Base-by-base conservation (phyloP, 2,888 invertebrate species). In the Drosophila nigricruria region DNA sequence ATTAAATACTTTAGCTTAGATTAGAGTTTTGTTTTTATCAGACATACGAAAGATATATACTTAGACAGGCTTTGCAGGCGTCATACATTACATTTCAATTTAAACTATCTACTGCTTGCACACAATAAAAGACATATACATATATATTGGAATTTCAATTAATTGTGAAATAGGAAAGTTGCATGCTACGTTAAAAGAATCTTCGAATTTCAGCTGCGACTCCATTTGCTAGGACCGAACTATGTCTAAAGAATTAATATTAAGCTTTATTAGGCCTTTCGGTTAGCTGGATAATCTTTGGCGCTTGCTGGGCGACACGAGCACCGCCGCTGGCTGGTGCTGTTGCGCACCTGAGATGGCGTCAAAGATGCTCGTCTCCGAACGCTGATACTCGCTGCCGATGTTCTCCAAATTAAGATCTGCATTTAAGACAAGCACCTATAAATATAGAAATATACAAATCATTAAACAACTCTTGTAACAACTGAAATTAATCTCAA, bases 371-470 rank as follows among this genome's bases (percentile, higher is more conserved):
- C 92, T 93, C 25, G 90, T 93, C 89, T 96, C 95, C 77, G 95
- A 95, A 56, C 93, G 93, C 85, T 94, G 94, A 83, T 96, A 96
- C 79, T 96, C 95, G 59, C 94, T 94, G 16, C 94, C 93, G 86
- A 96, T 95, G 80, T 95, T 94, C 5, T 95, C 94, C 36, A 96
- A 92, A 88, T 95, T 95, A 76, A 95, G 92, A 91, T 96, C 94
- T 20, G 95, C 96, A 91, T 96, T 95, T 72, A 96, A 88, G n/a
- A 96, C 95, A 40, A 96, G 86, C 6, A 96, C 95, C 94, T 95
- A 61, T 5, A 49, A 40, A 38, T 34, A 20, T 0, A 42, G 10
- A 34, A 30, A 38, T 34, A 20, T 0, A 42, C 9, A 34, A 30
- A 9, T 1, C 27, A 30, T 16, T 40, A 4, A 16, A 9, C 9